Evolutionary conservation across 2,797 vertebrate species (phyloP).

Genomic region (Tauraco hartlaubi): DNA sequence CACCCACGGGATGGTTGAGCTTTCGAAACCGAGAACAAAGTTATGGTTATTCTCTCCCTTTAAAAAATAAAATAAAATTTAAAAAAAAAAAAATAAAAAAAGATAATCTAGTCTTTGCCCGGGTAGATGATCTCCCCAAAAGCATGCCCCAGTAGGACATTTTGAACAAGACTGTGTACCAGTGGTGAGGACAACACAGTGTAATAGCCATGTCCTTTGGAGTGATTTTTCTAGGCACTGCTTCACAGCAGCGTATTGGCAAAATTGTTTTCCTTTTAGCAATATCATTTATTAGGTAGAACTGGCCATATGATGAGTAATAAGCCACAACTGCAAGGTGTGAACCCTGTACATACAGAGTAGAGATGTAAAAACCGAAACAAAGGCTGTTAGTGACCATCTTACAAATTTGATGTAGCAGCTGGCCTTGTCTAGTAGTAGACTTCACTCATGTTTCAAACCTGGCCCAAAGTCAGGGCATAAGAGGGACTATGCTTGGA

Average conservation of each 20-base stretch:
- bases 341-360: background rate
- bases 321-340: background rate
- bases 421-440: background rate
- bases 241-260: background rate
- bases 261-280: background rate
- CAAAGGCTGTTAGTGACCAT: background rate
- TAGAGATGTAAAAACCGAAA: background rate
- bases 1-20: background rate
- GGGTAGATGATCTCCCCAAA: background rate
- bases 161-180: background rate
- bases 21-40: background rate
- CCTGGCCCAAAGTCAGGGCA: background rate
- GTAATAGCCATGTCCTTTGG: accelerated
- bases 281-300: background rate
- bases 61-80: background rate
- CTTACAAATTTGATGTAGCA: background rate
- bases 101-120: background rate
- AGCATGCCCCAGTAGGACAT: background rate
- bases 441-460: background rate
- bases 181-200: background rate
- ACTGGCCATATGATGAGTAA: background rate
- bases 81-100: background rate
- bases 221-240: background rate
- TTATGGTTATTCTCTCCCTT: background rate
- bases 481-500: background rate